Evolutionary conservation across 1,140 invertebrate species (phyloP).

Genomic region (Polypedilum vanderplanki): DNA sequence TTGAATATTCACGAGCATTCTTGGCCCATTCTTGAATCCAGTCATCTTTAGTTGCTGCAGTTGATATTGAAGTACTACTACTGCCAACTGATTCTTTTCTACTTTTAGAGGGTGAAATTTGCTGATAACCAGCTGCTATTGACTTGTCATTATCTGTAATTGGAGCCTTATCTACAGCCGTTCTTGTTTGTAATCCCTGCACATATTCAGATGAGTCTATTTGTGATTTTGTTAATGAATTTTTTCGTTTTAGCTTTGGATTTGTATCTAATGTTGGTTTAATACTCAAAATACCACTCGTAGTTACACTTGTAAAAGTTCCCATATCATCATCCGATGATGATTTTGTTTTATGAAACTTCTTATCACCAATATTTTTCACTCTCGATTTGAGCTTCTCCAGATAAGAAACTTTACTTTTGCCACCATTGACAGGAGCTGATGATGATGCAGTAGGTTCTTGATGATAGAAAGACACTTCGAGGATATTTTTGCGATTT

Average conservation of each 20-base stretch:
- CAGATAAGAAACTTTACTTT: constrained; percentile 49
- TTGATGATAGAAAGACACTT: constrained; percentile 54
- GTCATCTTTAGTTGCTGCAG: constrained; percentile 42
- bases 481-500: constrained; percentile 48
- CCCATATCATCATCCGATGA: constrained; percentile 46
- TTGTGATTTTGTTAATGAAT: constrained; percentile 55
- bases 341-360: constrained; percentile 44
- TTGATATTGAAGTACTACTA: constrained; percentile 30
- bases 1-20: constrained; percentile 36
- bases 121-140: neutral
- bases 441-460: constrained; percentile 39
- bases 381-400: constrained; percentile 53
- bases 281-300: constrained; percentile 52
- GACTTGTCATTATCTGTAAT: constrained; percentile 15
- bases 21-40: constrained; percentile 44
- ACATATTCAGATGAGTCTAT: constrained; percentile 53
- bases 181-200: constrained; percentile 36
- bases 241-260: constrained; percentile 42
- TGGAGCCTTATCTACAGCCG: neutral
- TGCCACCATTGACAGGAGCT: constrained; percentile 32
- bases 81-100: constrained; percentile 9
- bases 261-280: constrained; percentile 39
- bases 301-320: constrained; percentile 53
- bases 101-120: neutral
- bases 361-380: constrained; percentile 48